A percentile compares a stretch with the other conserved stretches of the same genome.
phyloP scores from a whole-genome alignment of 2,888 invertebrate species.

The Oscheius myriophilus region DNA sequence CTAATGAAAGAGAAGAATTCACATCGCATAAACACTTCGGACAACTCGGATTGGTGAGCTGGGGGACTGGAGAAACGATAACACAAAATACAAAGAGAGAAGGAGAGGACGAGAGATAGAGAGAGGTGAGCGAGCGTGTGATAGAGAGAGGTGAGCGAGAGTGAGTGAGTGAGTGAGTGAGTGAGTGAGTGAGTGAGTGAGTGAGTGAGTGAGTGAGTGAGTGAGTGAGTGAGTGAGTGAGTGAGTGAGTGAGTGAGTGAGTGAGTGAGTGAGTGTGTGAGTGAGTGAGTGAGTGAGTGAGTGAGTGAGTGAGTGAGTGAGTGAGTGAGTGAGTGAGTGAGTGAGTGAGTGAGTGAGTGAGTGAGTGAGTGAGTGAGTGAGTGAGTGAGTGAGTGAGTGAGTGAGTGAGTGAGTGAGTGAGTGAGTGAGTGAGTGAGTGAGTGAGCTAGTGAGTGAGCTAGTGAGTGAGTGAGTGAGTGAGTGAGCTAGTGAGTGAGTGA shows the following conservation, averaged over 20 bases:
- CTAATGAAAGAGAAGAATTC: too few species aligned
- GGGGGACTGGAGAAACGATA: conserved; percentile 8
- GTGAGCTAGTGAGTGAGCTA: too few species aligned
- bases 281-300: conserved; percentile 11
- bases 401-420: background rate
- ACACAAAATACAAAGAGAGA: background rate
- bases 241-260: conserved; percentile 24
- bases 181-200: too few species aligned
- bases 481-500: too few species aligned
- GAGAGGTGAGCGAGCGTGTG: conserved; percentile 12
- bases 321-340: conserved; percentile 7
- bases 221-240: too few species aligned
- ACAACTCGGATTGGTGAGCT: background rate
- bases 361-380: background rate
- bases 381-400: background rate
- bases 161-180: conserved; percentile 23
- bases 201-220: too few species aligned
- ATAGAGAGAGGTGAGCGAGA: conserved; percentile 21
- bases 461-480: too few species aligned
- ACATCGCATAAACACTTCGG: background rate
- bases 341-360: conserved; percentile 11
- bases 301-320: conserved; percentile 9
- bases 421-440: background rate
- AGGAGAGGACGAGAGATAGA: conserved; percentile 14
- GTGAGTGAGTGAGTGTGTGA: conserved; percentile 2